Evolutionary conservation across 2,888 invertebrate genomes (phyloP), one percentile per base, ranked within the genome.

Genomic region (Vanessa cardui): DNA sequence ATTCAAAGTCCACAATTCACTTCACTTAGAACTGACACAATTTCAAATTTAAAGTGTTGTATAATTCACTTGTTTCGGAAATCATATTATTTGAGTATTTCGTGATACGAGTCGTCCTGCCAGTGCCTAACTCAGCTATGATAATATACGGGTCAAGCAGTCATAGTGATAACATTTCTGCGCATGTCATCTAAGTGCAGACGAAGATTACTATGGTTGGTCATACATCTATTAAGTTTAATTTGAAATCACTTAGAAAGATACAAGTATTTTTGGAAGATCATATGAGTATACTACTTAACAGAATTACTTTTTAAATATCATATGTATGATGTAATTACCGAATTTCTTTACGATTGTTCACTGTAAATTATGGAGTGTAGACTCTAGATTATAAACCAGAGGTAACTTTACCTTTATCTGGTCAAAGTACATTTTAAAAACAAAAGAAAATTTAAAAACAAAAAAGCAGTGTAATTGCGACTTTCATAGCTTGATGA

Each of bases 141-240:
- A 79, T 79, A 80, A 66, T 74, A 68, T 58, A 62, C 77, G 78
- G 87, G 87, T 87, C 85, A 86, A 66, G 54, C 58, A 33, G 73
- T 71, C 69, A 72, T 71, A 78, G 70, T 82, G 88, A 88, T 88
- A 88, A 88, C 75, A 80, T 85, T 87, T 54, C 85, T 85, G 88
- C 88, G 88, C 88, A 87, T 83, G 80, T 74, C 76, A 74, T 72
- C 71, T 72, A 67, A 67, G 67, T 69, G 70, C 69, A 65, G 68
- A 56, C 68, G 49, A 60, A 47, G 68, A 50, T 68, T 66, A 71
- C 64, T 69, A 56, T 69, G 64, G 49, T 69, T 58, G 62, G 46
- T 54, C 61, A 63, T 65, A 68, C 12, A 62, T 64, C 46, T 46
- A 18, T 58, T n/a, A 20, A 50, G 12, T 50, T 50, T 21, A 54